phyloP scores from a whole-genome alignment of 2,888 invertebrate genomes.

The Tigriopus californicus region DNA sequence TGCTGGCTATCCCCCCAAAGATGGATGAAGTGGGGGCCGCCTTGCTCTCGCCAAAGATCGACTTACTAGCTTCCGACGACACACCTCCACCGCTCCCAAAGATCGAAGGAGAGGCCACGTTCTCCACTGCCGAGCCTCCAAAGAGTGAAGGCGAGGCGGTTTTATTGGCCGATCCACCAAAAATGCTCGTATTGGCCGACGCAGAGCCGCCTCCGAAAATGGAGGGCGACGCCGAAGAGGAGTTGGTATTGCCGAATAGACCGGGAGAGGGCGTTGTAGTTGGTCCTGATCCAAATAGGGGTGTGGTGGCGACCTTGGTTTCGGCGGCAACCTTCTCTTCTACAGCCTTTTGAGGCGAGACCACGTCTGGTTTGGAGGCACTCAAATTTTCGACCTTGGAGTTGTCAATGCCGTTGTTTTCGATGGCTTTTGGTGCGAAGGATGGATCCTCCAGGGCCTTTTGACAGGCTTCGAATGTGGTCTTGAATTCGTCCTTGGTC shows the following conservation, averaged over 20 bases:
- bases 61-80: background rate
- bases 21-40: background rate
- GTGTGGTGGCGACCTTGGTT: too few species aligned
- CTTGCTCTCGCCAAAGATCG: background rate
- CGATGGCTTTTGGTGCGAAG: too few species aligned
- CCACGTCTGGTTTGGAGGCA: too few species aligned
- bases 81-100: background rate
- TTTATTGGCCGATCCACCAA: background rate
- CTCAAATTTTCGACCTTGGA: too few species aligned
- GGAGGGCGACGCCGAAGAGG: background rate
- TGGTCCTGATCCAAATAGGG: background rate
- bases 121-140: constrained; percentile 1
- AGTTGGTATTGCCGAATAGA: background rate
- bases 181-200: background rate
- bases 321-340: too few species aligned
- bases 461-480: constrained; percentile 2
- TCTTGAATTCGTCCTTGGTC: constrained; percentile 10
- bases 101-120: background rate
- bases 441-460: background rate
- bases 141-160: constrained; percentile 4
- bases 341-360: background rate
- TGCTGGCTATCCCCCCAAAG: constrained; percentile 2
- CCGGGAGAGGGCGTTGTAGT: background rate
- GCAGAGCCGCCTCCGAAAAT: constrained; percentile 12
- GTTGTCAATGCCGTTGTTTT: too few species aligned